phyloP scores from a whole-genome alignment of 2,113 vertebrate genomes.

The Dasyurus viverrinus region DNA sequence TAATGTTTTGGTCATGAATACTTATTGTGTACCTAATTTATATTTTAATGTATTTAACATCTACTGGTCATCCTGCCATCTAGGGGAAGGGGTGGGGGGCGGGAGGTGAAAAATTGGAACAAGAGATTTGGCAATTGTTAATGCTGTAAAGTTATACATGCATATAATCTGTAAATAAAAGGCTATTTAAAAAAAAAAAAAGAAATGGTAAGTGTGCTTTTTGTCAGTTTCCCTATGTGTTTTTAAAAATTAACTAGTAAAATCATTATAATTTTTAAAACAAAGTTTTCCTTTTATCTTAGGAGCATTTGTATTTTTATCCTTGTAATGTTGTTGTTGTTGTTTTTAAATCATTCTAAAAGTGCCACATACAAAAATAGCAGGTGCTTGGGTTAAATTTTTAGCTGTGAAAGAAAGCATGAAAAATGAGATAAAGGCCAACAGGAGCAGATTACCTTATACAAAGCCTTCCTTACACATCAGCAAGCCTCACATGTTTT shows the following conservation, averaged over 20 bases:
- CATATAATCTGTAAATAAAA: too few relatives aligned
- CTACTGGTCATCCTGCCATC: too few relatives aligned
- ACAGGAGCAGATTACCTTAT: constrained; percentile 21
- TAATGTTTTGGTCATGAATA: too few relatives aligned
- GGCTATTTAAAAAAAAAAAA: too few relatives aligned
- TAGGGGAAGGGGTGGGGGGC: too few relatives aligned
- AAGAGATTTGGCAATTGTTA: too few relatives aligned
- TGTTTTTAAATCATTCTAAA: not conserved
- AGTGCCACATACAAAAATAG: not conserved
- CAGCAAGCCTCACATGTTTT: constrained; percentile 29
- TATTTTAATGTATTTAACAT: too few relatives aligned
- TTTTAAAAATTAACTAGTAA: constrained; percentile 30
- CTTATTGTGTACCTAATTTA: too few relatives aligned
- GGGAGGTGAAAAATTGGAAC: too few relatives aligned
- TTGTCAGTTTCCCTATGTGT: constrained; percentile 18
- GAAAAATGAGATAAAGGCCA: constrained; percentile 31
- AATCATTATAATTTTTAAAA: constrained; percentile 13
- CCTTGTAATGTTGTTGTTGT: not conserved
- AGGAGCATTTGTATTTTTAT: not conserved
- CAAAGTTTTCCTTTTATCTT: not conserved
- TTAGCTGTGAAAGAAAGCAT: constrained; percentile 35
- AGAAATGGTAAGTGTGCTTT: not conserved
- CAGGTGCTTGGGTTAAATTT: constrained; percentile 39
- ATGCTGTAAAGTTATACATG: too few relatives aligned
- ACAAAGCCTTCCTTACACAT: constrained; percentile 36